Evolutionary conservation across 2,113 vertebrate species (phyloP).

Genomic region (Melanocharis versteri): DNA sequence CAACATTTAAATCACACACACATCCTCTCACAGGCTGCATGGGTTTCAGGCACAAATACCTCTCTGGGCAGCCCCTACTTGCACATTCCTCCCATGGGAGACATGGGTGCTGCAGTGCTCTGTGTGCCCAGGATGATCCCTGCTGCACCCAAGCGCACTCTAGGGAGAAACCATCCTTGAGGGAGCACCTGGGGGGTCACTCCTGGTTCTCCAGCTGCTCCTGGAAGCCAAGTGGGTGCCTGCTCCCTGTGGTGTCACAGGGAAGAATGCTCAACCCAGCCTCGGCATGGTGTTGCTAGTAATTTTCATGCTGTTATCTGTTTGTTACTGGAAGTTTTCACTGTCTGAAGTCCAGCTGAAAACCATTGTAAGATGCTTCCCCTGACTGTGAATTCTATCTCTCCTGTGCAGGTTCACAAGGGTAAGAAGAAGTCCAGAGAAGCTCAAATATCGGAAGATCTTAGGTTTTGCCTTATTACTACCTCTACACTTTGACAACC

Average conservation of each 20-base stretch:
- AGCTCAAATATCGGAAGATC: background rate
- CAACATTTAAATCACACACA: accelerated
- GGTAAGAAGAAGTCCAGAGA: background rate
- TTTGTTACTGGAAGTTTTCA: background rate
- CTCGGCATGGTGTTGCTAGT: background rate
- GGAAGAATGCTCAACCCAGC: background rate
- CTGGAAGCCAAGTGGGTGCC: background rate
- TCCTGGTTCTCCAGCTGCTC: background rate
- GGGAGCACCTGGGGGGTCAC: no score
- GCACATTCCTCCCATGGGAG: accelerated
- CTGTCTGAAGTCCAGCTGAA: background rate
- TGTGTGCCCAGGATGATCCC: background rate
- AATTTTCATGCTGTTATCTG: background rate
- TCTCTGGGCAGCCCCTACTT: background rate
- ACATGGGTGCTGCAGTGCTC: accelerated
- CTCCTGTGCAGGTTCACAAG: background rate
- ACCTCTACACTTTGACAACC: background rate
- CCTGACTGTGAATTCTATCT: background rate
- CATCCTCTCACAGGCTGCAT: accelerated
- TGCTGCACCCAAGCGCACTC: background rate
- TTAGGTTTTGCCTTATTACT: background rate
- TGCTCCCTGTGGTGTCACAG: background rate
- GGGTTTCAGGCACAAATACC: background rate
- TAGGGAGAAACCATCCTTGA: background rate
- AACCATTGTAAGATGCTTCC: background rate